Conservation (phyloP, 2,797 vertebrate species). For the Paguma larvata region DNA sequence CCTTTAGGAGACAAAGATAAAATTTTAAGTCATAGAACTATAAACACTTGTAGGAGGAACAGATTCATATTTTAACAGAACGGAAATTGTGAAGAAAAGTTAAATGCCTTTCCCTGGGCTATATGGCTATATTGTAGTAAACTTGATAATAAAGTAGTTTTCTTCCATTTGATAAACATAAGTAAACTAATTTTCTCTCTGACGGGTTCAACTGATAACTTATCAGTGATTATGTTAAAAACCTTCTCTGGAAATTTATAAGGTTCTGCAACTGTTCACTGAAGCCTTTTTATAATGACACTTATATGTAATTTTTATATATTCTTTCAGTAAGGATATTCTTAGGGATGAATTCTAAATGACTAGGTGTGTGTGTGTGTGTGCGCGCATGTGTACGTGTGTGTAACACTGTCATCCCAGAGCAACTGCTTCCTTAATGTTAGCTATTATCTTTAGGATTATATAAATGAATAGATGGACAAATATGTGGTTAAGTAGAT, state of each 20-base stretch:
- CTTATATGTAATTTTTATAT: background rate
- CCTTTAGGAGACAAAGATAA: background rate
- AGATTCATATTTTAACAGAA: background rate
- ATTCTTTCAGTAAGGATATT: background rate
- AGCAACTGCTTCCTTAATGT: background rate
- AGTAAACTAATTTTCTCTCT: slow-evolving; percentile 10
- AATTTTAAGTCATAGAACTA: slow-evolving; percentile 3
- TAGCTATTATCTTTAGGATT: background rate
- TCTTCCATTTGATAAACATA: background rate
- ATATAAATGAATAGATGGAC: background rate
- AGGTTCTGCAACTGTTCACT: background rate
- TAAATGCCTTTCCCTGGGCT: background rate
- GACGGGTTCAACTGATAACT: background rate
- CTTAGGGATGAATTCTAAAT: background rate
- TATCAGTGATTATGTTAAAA: background rate
- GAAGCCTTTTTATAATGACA: background rate
- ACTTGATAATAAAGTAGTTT: background rate
- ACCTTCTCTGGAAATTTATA: background rate
- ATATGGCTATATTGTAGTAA: background rate
- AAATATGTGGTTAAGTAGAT: background rate
- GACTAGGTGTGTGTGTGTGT: background rate
- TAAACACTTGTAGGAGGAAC: background rate
- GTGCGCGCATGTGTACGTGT: background rate
- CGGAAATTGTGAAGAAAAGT: background rate
- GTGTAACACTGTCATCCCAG: background rate